Evolutionary conservation across 2,888 invertebrate species (phyloP).

Genomic region (Amphipyra berbera): DNA sequence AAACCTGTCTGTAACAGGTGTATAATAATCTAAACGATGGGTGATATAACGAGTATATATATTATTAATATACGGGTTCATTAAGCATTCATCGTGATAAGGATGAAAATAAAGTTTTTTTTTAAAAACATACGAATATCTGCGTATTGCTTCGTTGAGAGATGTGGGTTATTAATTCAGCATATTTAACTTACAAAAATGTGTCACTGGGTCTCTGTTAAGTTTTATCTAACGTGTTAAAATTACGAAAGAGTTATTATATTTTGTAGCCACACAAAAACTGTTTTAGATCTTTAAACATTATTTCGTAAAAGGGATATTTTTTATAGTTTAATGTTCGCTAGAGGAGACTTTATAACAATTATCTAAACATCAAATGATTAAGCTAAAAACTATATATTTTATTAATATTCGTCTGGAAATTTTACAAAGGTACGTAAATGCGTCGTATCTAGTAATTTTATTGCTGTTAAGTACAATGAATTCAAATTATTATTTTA

Average conservation of each 20-base stretch:
- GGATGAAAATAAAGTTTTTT: slow-evolving; percentile 15
- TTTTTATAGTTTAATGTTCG: too few relatives aligned
- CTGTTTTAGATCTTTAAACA: too few relatives aligned
- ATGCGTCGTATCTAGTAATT: slow-evolving; percentile 6
- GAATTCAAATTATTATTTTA: slow-evolving; percentile 13
- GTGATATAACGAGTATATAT: slow-evolving; percentile 18
- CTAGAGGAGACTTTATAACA: too few relatives aligned
- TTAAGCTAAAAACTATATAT: background rate
- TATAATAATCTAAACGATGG: slow-evolving; percentile 8
- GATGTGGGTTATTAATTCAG: slow-evolving; percentile 50
- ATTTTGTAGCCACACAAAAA: background rate
- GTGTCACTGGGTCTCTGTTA: slow-evolving; percentile 42
- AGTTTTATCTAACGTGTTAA: slow-evolving; percentile 11
- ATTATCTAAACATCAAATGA: too few relatives aligned
- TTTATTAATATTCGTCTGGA: slow-evolving; percentile 32
- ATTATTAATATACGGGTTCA: slow-evolving; percentile 49
- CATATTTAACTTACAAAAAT: slow-evolving; percentile 19
- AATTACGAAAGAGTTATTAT: background rate
- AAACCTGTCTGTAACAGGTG: slow-evolving; percentile 29
- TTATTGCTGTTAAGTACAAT: slow-evolving; percentile 4
- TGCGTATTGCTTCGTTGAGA: slow-evolving; percentile 5
- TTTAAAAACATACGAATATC: slow-evolving; percentile 2
- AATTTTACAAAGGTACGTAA: background rate
- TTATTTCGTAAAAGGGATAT: too few relatives aligned
- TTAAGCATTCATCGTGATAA: slow-evolving; percentile 40